Base-by-base conservation (phyloP, 2,113 vertebrate species). In the Phalacrocorax brasilianus region DNA sequence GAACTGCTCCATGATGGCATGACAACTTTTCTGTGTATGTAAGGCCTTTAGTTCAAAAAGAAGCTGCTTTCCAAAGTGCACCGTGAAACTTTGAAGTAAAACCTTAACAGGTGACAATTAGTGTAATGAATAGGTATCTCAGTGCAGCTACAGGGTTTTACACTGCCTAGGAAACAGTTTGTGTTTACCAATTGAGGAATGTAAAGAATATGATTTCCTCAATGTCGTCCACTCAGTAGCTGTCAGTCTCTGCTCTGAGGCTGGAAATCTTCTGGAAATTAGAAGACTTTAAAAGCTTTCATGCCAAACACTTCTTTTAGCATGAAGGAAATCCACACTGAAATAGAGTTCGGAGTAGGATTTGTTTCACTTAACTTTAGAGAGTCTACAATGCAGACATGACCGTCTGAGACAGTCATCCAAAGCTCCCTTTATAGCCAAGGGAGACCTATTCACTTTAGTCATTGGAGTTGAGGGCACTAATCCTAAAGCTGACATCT, bases 111-210 rank as follows among this genome's bases (percentile, higher is more conserved):
- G 70, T 33, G 49, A 61, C 49, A 68, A 61, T 88, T 47, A 82
- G 14, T 0, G 1, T 16, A 8, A 13, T 1, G 11, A 56, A 5
- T 11, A 89, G 91, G 32, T 49, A 74, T 58, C 32, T 62, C 11
- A 10, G 42, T 1, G 33, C 4, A 38, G 12, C 55, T 47, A 26
- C 0, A 0, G 62, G 22, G 14, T 12, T 45, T 77, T 30, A 17
- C 2, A 24, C 21, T 12, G 28, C 16, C 33, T 59, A 42, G 33
- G 81, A 76, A 91, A 19, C 1, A 1, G 30, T 38, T 63, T 47
- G 10, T 40, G 24, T 53, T 55, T 89, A 27, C 33, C 6, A 8
- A 0, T 2, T 17, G 62, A 75, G n/a, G 50, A 50, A 66, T 8
- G 17, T 4, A 21, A 76, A n/a, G 38, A n/a, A 47, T 7, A 58